Conservation (phyloP, 2,797 vertebrate genomes). For the Glossophaga mutica region DNA sequence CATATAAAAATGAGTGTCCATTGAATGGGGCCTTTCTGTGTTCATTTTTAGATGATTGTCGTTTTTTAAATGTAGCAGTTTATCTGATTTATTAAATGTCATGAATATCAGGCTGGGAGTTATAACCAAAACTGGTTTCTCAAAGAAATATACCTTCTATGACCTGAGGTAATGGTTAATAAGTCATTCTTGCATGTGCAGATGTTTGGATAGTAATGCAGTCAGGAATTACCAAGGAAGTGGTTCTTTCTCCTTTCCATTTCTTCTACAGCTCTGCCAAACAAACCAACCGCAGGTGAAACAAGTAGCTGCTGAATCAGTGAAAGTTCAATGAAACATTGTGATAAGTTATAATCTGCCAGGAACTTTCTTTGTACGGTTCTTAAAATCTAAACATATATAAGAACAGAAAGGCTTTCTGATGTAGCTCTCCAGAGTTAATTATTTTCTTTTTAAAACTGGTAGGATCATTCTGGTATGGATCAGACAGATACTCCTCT, state of each 20-base stretch:
- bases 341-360: background rate
- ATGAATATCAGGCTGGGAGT: background rate
- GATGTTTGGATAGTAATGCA: background rate
- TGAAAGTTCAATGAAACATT: background rate
- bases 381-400: background rate
- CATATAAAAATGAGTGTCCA: background rate
- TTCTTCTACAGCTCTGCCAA: background rate
- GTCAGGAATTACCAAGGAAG: background rate
- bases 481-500: background rate
- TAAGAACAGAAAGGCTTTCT: background rate
- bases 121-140: background rate
- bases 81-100: constrained; percentile 4
- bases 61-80: background rate
- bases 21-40: background rate
- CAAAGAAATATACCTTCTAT: constrained; percentile 1
- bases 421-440: background rate
- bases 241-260: background rate
- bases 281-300: background rate
- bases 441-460: constrained; percentile 17
- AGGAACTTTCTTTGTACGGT: background rate
- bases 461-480: background rate
- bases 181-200: background rate
- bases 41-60: background rate
- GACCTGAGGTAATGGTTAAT: background rate
- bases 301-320: constrained; percentile 1